These are phyloP conservation scores for Leptonema lineaticorne DNA, from an alignment of 1,140 invertebrate genomes.

Conservation along the genomic window DNA sequence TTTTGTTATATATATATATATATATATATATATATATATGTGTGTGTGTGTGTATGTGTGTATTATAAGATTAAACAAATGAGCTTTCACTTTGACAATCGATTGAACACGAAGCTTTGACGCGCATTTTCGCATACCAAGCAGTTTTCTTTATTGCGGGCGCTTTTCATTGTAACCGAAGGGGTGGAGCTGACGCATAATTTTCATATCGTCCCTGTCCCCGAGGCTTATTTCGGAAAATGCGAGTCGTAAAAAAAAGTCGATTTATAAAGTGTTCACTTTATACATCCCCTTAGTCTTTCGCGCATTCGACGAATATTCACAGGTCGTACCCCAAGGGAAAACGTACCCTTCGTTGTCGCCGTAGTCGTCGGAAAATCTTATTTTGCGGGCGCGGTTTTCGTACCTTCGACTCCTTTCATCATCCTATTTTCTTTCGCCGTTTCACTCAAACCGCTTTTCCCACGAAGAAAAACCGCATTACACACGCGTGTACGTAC, in stretches of 20 bases:
- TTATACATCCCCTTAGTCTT: neutral
- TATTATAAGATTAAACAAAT: neutral
- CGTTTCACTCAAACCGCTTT: too few relatives aligned
- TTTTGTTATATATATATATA: too few relatives aligned
- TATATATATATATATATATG: too few relatives aligned
- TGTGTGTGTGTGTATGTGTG: too few relatives aligned
- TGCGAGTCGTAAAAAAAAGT: conserved; percentile 2
- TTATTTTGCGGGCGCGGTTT: neutral
- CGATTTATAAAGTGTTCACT: conserved; percentile 15
- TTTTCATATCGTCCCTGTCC: conserved; percentile 8
- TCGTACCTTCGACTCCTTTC: too few relatives aligned
- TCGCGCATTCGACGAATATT: neutral
- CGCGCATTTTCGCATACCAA: neutral
- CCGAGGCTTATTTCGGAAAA: conserved; percentile 15
- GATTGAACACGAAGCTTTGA: neutral
- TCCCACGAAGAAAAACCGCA: too few relatives aligned
- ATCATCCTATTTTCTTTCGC: too few relatives aligned
- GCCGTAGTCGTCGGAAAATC: neutral
- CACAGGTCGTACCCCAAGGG: neutral
- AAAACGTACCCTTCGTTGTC: neutral
- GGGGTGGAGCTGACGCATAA: conserved; percentile 5
- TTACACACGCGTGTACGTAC: neutral
- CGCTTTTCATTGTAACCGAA: neutral
- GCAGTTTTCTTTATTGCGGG: neutral
- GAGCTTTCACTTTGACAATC: neutral